Percentiles rank a stretch among this genome's conserved stretches.
phyloP scores from a whole-genome alignment of 2,113 vertebrate species.

The Poeciliopsis turrubarensis region DNA sequence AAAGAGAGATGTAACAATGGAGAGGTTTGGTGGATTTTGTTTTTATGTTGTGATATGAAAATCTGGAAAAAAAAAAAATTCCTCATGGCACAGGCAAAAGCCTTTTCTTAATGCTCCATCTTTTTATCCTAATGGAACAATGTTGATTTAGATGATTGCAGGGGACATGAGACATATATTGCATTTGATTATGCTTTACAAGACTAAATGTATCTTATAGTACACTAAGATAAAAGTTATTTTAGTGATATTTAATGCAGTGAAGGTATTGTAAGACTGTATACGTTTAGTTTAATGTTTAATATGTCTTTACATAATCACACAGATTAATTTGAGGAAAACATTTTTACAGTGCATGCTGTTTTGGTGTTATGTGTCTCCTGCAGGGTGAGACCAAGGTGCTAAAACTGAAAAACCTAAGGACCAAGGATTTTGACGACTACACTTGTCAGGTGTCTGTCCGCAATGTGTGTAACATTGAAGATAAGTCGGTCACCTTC shows the following conservation, averaged over 20 bases:
- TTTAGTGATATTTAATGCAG: neutral
- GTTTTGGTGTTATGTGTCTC: neutral
- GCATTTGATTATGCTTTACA: neutral
- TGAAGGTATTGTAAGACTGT: neutral
- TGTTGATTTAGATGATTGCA: slow-evolving; percentile 36
- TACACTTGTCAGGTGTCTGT: slow-evolving; percentile 97
- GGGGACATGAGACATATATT: slow-evolving; percentile 12
- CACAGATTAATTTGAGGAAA: no score
- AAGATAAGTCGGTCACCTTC: slow-evolving; percentile 93
- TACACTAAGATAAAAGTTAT: slow-evolving; percentile 41
- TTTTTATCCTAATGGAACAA: slow-evolving; percentile 16
- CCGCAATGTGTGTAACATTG: slow-evolving; percentile 94
- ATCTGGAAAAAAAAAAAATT: slow-evolving; percentile 51
- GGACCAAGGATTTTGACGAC: slow-evolving; percentile 93
- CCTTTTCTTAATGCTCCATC: slow-evolving; percentile 45
- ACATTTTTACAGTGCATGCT: neutral
- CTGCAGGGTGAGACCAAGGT: slow-evolving; percentile 97
- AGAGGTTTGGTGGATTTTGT: slow-evolving; percentile 3
- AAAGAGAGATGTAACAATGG: neutral
- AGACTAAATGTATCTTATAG: slow-evolving; percentile 26
- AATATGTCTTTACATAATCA: no score
- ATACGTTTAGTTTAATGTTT: no score
- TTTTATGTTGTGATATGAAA: slow-evolving; percentile 37
- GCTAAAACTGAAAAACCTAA: slow-evolving; percentile 94
- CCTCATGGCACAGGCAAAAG: slow-evolving; percentile 31